phyloP scores from a whole-genome alignment of 2,113 vertebrate species.

The Catagonus wagneri region DNA sequence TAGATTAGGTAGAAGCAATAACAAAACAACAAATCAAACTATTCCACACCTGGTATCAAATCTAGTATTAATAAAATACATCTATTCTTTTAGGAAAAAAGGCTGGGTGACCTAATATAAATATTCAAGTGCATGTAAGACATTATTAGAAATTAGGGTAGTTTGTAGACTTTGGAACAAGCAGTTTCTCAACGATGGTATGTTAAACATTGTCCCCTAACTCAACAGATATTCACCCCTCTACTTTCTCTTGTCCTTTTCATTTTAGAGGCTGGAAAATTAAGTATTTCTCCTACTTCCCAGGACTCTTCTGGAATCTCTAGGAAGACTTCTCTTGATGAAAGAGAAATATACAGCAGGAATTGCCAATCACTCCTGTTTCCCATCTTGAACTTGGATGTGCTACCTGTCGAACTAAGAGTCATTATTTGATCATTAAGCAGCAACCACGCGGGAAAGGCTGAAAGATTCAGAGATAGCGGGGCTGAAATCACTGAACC shows the following conservation, averaged over 20 bases:
- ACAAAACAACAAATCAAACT: neutral
- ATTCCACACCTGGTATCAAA: neutral
- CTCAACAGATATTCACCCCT: neutral
- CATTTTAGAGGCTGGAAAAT: neutral
- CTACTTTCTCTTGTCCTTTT: neutral
- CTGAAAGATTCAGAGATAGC: neutral
- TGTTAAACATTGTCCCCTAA: neutral
- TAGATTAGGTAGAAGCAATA: neutral
- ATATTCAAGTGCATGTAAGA: neutral
- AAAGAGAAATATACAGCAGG: neutral
- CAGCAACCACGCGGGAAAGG: neutral
- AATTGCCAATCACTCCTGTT: neutral
- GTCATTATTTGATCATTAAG: neutral
- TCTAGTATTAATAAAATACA: neutral
- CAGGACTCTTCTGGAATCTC: neutral
- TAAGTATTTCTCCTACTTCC: neutral
- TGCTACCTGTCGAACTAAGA: neutral
- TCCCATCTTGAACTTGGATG: neutral
- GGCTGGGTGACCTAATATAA: neutral
- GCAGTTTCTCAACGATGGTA: neutral
- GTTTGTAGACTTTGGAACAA: neutral
- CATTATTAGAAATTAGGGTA: neutral
- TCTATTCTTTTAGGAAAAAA: conserved; percentile 3
- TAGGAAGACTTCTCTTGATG: neutral
- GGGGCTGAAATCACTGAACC: neutral